Percentiles rank a stretch among this genome's conserved stretches.
Evolutionary conservation across 2,113 vertebrate species (phyloP).

Genomic region (Nesogale talazaci): DNA sequence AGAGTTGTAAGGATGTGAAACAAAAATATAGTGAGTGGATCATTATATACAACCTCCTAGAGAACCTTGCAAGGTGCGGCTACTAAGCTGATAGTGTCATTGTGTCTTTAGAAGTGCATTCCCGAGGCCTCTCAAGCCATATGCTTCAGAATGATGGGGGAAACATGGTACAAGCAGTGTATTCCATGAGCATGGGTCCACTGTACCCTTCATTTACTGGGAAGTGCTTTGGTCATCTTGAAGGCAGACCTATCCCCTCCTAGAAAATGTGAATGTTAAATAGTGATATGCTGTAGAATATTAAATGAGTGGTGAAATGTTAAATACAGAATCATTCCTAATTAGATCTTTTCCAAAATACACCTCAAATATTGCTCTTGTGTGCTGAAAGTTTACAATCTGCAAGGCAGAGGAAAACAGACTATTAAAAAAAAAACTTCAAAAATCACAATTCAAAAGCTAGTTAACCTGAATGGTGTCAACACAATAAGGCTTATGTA

Average conservation of each 20-base stretch:
- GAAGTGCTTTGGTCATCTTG: background rate
- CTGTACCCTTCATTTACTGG: no score
- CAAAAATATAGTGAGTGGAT: no score
- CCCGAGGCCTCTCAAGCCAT: no score
- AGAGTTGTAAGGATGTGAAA: no score
- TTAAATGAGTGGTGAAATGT: background rate
- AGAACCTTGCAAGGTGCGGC: no score
- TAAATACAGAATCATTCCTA: constrained; percentile 13
- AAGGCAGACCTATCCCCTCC: background rate
- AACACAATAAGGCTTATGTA: background rate
- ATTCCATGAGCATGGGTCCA: no score
- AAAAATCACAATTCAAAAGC: background rate
- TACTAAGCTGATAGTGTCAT: no score
- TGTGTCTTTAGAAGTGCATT: no score
- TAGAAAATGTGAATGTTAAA: background rate
- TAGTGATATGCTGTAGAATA: constrained; percentile 20
- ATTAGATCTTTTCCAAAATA: constrained; percentile 19
- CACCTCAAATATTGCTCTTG: constrained; percentile 12
- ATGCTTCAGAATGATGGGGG: no score
- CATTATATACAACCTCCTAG: no score
- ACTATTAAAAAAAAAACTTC: background rate
- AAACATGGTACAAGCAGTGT: no score
- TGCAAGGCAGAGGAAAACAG: background rate
- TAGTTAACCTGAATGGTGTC: background rate
- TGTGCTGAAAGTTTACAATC: background rate